These are phyloP conservation scores for Lathamus discolor DNA, from an alignment of 2,113 vertebrate species.

Conservation along the genomic window DNA sequence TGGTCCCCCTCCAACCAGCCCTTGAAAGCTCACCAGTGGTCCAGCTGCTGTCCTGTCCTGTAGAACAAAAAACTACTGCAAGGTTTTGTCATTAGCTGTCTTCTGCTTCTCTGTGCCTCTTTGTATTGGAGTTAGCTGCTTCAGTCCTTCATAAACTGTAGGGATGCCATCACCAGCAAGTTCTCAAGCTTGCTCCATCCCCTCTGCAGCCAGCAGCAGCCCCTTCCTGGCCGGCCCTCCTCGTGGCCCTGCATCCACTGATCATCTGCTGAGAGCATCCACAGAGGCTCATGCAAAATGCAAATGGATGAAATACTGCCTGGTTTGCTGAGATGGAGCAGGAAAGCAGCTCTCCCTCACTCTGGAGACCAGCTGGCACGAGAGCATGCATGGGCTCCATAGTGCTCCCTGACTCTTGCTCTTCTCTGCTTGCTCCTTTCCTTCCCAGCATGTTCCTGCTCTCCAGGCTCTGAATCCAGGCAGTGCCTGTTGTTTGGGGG, in stretches of 20 bases:
- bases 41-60: background rate
- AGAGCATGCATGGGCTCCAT: fast-evolving
- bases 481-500: background rate
- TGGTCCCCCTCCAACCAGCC: background rate
- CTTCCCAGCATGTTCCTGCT: background rate
- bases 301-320: background rate
- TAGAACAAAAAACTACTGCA: background rate
- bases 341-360: background rate
- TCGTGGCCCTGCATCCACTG: fast-evolving
- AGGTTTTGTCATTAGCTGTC: background rate
- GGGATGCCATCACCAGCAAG: background rate
- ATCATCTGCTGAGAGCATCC: background rate
- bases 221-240: background rate
- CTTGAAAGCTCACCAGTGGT: background rate
- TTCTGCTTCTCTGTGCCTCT: background rate
- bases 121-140: background rate
- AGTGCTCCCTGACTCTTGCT: background rate
- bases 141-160: background rate
- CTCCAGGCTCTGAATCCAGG: background rate
- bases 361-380: fast-evolving
- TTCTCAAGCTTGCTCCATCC: background rate
- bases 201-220: background rate
- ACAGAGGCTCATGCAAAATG: background rate
- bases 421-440: background rate
- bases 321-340: background rate